Evolutionary conservation across 2,113 vertebrate species (phyloP).

Genomic region (Castor canadensis): DNA sequence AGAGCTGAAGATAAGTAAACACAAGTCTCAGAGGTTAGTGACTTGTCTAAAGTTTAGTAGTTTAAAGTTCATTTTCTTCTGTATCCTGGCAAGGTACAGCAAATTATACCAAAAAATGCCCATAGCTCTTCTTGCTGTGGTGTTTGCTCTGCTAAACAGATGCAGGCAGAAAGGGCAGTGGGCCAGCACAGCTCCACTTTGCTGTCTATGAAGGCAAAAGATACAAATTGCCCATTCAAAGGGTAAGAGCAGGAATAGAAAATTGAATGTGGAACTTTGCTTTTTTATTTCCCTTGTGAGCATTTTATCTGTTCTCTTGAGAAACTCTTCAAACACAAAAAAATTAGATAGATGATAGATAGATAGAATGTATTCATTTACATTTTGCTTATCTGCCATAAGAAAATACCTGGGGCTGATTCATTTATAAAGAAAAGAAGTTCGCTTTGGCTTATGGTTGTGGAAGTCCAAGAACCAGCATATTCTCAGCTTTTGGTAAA

Average conservation of each 20-base stretch:
- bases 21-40: background rate
- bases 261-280: background rate
- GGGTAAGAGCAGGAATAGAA: too few species aligned
- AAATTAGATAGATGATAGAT: background rate
- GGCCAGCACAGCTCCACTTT: accelerated
- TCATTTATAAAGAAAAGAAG: background rate
- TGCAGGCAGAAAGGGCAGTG: background rate
- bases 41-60: background rate
- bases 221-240: too few species aligned
- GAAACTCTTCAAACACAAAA: background rate
- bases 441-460: background rate
- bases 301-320: background rate
- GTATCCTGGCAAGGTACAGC: background rate
- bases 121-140: too few species aligned
- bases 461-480: background rate
- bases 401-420: background rate
- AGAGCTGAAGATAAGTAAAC: background rate
- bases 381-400: background rate
- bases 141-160: background rate
- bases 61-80: background rate
- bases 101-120: background rate
- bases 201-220: background rate
- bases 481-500: too few species aligned
- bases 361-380: too few species aligned
- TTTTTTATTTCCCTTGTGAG: background rate